These are phyloP conservation scores for Hydrozoanthus tunicans DNA, from an alignment of 64 coral and sea anemone genomes.

Conservation along the genomic window DNA sequence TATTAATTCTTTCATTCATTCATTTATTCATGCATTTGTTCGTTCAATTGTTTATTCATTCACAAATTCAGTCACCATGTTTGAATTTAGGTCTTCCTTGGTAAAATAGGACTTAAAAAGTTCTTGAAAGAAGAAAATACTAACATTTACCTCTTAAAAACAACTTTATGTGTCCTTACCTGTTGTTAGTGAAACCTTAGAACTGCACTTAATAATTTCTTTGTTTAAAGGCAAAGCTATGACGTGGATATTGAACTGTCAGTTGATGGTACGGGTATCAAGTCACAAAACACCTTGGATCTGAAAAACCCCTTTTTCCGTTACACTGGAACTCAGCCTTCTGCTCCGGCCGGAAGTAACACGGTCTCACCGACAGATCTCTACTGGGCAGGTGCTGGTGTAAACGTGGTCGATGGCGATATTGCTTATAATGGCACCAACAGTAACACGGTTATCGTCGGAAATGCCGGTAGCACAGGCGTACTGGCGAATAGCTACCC, in stretches of 20 bases:
- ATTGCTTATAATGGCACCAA: conserved; percentile 53
- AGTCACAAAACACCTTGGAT: conserved; percentile 81
- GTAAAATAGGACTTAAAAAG: no score
- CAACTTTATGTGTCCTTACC: no score
- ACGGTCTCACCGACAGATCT: conserved; percentile 84
- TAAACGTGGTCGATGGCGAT: conserved; percentile 47
- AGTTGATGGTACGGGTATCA: conserved; percentile 82
- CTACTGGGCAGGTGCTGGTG: conserved; percentile 75
- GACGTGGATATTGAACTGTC: conserved; percentile 89
- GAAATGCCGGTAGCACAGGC: conserved; percentile 21
- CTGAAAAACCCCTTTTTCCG: conserved; percentile 97
- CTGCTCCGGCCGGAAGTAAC: conserved; percentile 76
- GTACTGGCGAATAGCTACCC: conserved; percentile 43
- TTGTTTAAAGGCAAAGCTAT: conserved; percentile 84
- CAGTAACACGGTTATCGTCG: conserved; percentile 18
- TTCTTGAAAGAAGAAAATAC: no score
- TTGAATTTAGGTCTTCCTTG: no score
- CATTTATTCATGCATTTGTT: no score
- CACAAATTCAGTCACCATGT: no score
- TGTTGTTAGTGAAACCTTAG: not conserved
- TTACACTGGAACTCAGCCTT: conserved; percentile 80
- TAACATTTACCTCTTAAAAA: no score
- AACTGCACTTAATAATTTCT: not conserved
- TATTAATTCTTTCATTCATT: no score
- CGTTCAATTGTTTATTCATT: no score